A percentile compares a stretch with the other conserved stretches of the same genome.
These are phyloP conservation scores for Drosophila rubida DNA, from an alignment of 2,888 invertebrate genomes.

Conservation along the genomic window DNA sequence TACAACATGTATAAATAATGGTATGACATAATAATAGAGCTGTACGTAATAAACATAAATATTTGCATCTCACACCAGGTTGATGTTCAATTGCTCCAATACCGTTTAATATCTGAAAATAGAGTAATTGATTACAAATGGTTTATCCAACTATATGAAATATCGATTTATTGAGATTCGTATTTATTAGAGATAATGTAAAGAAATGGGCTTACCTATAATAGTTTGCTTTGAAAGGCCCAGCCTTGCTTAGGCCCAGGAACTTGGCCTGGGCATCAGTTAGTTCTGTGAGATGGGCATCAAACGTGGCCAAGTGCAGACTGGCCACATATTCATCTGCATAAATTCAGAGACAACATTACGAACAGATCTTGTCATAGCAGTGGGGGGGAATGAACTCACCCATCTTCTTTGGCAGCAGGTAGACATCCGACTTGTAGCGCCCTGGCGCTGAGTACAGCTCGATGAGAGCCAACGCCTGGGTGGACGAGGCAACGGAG, in stretches of 20 bases:
- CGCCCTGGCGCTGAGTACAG: constrained; percentile 95
- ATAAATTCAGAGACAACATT: neutral
- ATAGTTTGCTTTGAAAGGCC: constrained; percentile 98
- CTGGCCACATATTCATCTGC: constrained; percentile 98
- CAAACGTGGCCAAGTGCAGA: constrained; percentile 96
- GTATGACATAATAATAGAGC: constrained; percentile 5
- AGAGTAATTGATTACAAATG: too few species aligned
- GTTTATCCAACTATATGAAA: too few species aligned
- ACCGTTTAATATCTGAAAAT: constrained; percentile 67
- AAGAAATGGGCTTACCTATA: constrained; percentile 89
- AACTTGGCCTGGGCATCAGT: constrained; percentile 98
- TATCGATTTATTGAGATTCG: too few species aligned
- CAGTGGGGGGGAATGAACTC: constrained; percentile 48
- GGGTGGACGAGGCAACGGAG: constrained; percentile 97
- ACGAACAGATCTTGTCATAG: neutral
- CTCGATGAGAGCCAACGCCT: constrained; percentile 98
- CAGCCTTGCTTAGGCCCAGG: constrained; percentile 97
- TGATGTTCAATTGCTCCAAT: constrained; percentile 17
- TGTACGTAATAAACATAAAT: constrained; percentile 12
- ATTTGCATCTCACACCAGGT: constrained; percentile 20
- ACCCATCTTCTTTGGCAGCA: constrained; percentile 99
- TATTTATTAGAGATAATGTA: too few species aligned
- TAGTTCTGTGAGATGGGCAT: constrained; percentile 97
- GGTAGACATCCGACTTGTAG: constrained; percentile 97
- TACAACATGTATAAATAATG: neutral